Base-by-base conservation (phyloP, 2,797 vertebrate genomes). In the Loriculus beryllinus region DNA sequence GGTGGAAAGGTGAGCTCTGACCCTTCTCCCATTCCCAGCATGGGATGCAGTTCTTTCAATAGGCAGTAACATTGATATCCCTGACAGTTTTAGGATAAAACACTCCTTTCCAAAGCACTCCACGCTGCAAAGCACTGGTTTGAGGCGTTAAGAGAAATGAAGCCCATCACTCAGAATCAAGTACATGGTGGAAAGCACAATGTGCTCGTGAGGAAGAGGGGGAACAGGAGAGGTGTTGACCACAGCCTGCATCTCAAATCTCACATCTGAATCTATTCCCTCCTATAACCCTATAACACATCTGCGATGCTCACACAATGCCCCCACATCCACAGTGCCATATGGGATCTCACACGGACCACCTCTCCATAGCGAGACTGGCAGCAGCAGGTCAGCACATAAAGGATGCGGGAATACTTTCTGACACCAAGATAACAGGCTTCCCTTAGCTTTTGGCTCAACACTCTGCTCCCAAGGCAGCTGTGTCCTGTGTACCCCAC, bases 171-270 rank as follows among this genome's bases (percentile, higher is more conserved):
- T 45, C 40, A 45, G 60, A 57, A 52, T 7, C 26, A 62, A 75
- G 45, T 0, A 6, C 3, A 1, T 0, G 10, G 7, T 21, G 45
- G 31, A 28, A 86, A 82, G 39, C 11, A 3, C 28, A 11, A 40
- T 0, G 6, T 0, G 0, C 19, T 74, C 8, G 0, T 6, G 1
- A 23, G 16, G 39, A 42, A 43, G 37, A 59, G 17, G 20, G 40
- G 0, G 0, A 49, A 20, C 20, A 14, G 72, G 43, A 35, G 37
- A 64, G 43, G 51, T 23, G 28, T 19, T 3, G 37, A 47, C 18
- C 78, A 47, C 23, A 67, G 28, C 21, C 83, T 10, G 22, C 37
- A 35, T 6, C 60, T 0, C 0, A 78, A 42, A 65, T 14, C 74
- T 59, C 83, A 15, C 54, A 6, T 23, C 9, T 12, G 15, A 19